Conservation (phyloP, 2,888 invertebrate species). For the Rhamnusium bicolor region DNA sequence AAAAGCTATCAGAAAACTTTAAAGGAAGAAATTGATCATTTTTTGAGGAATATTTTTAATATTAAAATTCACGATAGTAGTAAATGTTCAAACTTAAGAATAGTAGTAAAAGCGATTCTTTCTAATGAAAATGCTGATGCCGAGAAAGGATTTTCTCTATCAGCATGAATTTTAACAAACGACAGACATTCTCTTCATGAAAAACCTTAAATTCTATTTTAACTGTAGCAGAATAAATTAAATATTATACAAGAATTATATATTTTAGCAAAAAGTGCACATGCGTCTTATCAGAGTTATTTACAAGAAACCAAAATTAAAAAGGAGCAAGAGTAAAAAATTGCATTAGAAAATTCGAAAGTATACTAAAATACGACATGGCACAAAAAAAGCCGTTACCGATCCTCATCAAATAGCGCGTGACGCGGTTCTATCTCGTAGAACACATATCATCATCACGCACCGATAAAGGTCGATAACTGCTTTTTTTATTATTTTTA, state of each 20-base stretch:
- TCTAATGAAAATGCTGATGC: not conserved
- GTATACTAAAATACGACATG: too few species aligned
- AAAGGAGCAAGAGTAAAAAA: not conserved
- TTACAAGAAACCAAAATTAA: not conserved
- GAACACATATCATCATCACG: too few species aligned
- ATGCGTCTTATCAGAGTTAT: not conserved
- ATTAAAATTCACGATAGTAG: not conserved
- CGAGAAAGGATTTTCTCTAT: not conserved
- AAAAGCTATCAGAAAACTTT: not conserved
- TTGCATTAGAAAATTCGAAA: not conserved
- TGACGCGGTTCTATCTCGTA: too few species aligned
- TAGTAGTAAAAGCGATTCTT: not conserved
- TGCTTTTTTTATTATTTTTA: too few species aligned
- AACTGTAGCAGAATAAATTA: not conserved
- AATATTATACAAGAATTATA: not conserved
- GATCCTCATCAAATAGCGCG: too few species aligned
- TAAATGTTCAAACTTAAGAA: too few species aligned
- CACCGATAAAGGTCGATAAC: too few species aligned
- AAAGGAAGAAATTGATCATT: not conserved
- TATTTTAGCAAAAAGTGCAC: not conserved
- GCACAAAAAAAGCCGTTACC: too few species aligned
- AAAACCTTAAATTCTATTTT: not conserved
- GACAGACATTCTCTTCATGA: not conserved
- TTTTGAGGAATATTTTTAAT: not conserved
- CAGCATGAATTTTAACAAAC: not conserved